phyloP scores from a whole-genome alignment of 2,888 invertebrate species.

The Aphidius colemani region DNA sequence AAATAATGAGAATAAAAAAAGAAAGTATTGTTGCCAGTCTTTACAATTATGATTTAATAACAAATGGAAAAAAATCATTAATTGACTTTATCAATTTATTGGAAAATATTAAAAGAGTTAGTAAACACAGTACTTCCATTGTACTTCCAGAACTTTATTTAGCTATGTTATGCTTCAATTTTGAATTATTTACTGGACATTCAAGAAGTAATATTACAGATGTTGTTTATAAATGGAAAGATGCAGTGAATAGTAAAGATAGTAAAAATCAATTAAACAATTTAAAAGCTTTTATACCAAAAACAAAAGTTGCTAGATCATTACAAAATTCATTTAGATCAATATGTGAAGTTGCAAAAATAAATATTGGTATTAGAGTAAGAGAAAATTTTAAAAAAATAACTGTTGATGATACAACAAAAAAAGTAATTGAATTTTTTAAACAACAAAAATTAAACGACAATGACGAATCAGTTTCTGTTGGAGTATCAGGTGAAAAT shows the following conservation, averaged over 20 bases:
- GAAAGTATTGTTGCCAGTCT: background rate
- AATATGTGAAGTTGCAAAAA: too few species aligned
- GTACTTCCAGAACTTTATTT: conserved; percentile 2
- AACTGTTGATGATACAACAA: too few species aligned
- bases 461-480: too few species aligned
- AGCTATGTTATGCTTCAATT: conserved; percentile 19
- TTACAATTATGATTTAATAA: conserved; percentile 13
- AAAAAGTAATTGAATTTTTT: too few species aligned
- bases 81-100: background rate
- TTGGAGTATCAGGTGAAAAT: too few species aligned
- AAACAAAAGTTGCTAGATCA: too few species aligned
- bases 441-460: too few species aligned
- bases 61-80: background rate
- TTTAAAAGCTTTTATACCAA: too few species aligned
- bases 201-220: background rate
- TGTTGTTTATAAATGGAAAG: background rate
- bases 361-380: too few species aligned
- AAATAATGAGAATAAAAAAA: background rate
- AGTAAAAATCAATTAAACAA: too few species aligned
- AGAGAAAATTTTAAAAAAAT: too few species aligned
- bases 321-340: too few species aligned
- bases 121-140: background rate
- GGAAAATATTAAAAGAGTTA: background rate
- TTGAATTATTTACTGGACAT: conserved; percentile 21
- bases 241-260: background rate